phyloP scores from a whole-genome alignment of 2,888 invertebrate species.

The Tenodera sinensis region DNA sequence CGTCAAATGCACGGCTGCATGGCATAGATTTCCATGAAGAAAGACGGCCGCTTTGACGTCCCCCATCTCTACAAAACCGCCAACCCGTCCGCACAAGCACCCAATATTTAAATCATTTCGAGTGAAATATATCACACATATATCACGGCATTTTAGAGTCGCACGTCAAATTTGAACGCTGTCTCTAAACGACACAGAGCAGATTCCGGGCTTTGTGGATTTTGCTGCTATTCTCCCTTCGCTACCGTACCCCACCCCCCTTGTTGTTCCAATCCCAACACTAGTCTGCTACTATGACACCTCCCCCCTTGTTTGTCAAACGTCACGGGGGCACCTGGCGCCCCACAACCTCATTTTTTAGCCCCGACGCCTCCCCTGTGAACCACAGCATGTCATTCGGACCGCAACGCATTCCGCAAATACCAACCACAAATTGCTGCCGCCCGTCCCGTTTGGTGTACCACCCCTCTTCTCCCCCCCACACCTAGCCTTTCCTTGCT shows the following conservation, averaged over 20 bases:
- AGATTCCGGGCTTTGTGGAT: conserved; percentile 26
- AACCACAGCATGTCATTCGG: conserved; percentile 13
- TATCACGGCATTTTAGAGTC: conserved; percentile 17
- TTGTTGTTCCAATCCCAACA: conserved; percentile 24
- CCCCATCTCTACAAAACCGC: neutral
- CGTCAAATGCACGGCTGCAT: neutral
- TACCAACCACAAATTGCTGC: conserved; percentile 14
- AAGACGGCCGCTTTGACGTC: conserved; percentile 1
- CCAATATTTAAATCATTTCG: conserved; percentile 24
- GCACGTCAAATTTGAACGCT: conserved; percentile 23
- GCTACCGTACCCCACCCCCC: neutral
- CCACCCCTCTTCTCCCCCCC: neutral
- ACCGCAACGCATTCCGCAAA: conserved; percentile 16
- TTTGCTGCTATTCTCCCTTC: conserved; percentile 8
- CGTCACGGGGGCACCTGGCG: conserved; percentile 31
- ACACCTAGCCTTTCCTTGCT: neutral
- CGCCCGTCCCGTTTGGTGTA: neutral
- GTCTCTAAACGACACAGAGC: conserved; percentile 23
- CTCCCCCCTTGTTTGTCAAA: conserved; percentile 31
- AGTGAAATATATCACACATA: conserved; percentile 20
- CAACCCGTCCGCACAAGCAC: neutral
- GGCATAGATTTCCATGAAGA: neutral
- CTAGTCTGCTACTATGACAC: conserved; percentile 20
- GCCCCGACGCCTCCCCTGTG: conserved; percentile 11
- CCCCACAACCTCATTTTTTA: conserved; percentile 29